A percentile compares a stretch with the other conserved stretches of the same genome.
phyloP scores from a whole-genome alignment of 2,888 invertebrate species.

The Crioceris asparagi region DNA sequence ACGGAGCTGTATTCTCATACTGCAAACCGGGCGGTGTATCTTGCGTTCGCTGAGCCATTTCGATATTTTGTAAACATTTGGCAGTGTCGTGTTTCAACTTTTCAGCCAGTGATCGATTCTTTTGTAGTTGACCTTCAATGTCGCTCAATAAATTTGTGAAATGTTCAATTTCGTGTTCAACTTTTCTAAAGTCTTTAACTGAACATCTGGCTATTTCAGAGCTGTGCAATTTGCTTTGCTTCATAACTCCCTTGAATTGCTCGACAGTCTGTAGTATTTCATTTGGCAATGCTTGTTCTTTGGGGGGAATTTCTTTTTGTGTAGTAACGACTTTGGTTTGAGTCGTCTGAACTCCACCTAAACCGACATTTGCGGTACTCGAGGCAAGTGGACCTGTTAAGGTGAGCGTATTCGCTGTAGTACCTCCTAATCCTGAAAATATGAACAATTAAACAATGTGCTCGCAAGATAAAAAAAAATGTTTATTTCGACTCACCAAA shows the following conservation, averaged over 20 bases:
- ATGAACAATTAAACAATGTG: not conserved
- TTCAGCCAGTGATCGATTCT: slow-evolving; percentile 48
- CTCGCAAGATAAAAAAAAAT: not conserved
- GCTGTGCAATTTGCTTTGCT: slow-evolving; percentile 65
- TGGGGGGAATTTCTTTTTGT: slow-evolving; percentile 44
- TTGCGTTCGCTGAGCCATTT: slow-evolving; percentile 69
- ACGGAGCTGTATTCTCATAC: slow-evolving; percentile 62
- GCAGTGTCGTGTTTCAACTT: slow-evolving; percentile 64
- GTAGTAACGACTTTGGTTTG: slow-evolving; percentile 33
- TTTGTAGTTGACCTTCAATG: slow-evolving; percentile 51
- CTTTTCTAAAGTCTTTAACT: slow-evolving; percentile 49
- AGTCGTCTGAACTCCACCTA: slow-evolving; percentile 61
- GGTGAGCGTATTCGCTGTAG: not conserved
- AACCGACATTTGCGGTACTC: slow-evolving; percentile 39
- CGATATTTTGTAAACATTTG: slow-evolving; percentile 58
- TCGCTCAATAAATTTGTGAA: slow-evolving; percentile 49
- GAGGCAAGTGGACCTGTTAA: slow-evolving; percentile 12
- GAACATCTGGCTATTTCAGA: slow-evolving; percentile 38
- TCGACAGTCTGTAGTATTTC: slow-evolving; percentile 70
- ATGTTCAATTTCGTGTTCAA: slow-evolving; percentile 51
- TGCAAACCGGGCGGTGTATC: slow-evolving; percentile 66
- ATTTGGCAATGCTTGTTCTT: slow-evolving; percentile 60
- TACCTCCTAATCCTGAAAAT: not conserved
- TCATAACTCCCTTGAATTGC: slow-evolving; percentile 71
- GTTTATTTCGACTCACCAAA: slow-evolving; percentile 22